Evolutionary conservation across 2,113 vertebrate genomes (phyloP), one percentile per base, ranked within the genome.

Genomic region (Uria lomvia): DNA sequence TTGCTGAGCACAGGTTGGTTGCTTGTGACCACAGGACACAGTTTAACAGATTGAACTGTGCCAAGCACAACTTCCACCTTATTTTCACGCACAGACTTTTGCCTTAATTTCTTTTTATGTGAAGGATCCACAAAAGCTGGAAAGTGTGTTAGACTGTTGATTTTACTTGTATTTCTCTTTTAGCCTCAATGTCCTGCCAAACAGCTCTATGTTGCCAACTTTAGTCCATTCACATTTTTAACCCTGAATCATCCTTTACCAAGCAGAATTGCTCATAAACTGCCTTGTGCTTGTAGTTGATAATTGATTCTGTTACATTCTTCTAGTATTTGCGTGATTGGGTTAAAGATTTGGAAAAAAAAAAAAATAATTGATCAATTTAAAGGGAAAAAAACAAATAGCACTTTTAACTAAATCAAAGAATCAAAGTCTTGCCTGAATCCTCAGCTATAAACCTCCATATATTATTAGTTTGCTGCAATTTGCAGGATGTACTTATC

Each of bases 31-130:
- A 91, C 30, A 94, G 74, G 55, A 95, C 59, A 96, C 77, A 95
- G 92, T 96, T 97, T 97, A 91, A 80, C 93, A 83, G 90, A 96
- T 97, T 96, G 88, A 90, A 50, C 49, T 74, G 40, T 97, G 96
- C 56, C 75, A 92, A 55, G 32, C 45, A 93, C 74, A 90, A 89
- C 62, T 95, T 88, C 52, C 15, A 62, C 73, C 50, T 93, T 79
- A 38, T 93, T 94, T 96, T 95, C 90, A 80, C 88, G 66, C 6
- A 36, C 32, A 78, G 32, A 72, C 36, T 74, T 92, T 73, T 88
- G 27, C 34, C 38, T 96, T 93, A 50, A 91, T 96, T 90, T 96
- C 30, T 93, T 95, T 50, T 89, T 53, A 73, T 88, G 26, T 53
- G 68, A 94, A 95, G 11, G 58, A 96, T 40, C 13, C 11, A 47